A percentile compares a stretch with the other conserved stretches of the same genome.
Conservation (phyloP, 2,113 vertebrate genomes). For the Anoplopoma fimbria region DNA sequence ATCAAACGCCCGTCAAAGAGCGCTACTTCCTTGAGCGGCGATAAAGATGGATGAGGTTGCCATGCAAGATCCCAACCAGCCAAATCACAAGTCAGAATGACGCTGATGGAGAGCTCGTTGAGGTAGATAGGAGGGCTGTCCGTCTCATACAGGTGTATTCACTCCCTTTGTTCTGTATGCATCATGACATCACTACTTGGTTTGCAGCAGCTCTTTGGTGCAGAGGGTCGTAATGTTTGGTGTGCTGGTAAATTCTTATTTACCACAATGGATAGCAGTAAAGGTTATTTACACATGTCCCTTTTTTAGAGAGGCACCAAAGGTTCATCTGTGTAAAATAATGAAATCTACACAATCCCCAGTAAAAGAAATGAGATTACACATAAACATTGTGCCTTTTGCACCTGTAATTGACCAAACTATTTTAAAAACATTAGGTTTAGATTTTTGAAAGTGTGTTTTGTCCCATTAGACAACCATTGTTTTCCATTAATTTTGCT, state of each 20-base stretch:
- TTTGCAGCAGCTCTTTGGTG: background rate
- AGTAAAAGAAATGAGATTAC: slow-evolving; percentile 1
- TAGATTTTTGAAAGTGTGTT: background rate
- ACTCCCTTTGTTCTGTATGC: slow-evolving; percentile 1
- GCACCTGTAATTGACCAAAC: background rate
- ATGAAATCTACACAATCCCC: background rate
- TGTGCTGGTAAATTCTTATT: background rate
- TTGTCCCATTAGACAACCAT: background rate
- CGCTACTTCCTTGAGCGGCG: slow-evolving; percentile 26
- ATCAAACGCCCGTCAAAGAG: slow-evolving; percentile 37
- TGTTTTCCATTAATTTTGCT: background rate
- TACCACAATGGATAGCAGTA: background rate
- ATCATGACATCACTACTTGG: background rate
- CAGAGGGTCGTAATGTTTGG: background rate
- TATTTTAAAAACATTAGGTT: background rate
- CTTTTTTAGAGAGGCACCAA: background rate
- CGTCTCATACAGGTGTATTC: slow-evolving; percentile 29
- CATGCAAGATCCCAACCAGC: slow-evolving; percentile 24
- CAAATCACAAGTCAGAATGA: slow-evolving; percentile 36
- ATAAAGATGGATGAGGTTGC: slow-evolving; percentile 71
- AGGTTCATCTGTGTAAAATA: background rate
- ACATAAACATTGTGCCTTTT: background rate
- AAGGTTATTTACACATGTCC: background rate
- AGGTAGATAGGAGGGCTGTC: slow-evolving; percentile 31
- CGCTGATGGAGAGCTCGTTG: slow-evolving; percentile 46